These are phyloP conservation scores for Erannis defoliaria DNA, from an alignment of 2,888 invertebrate species.

Conservation along the genomic window DNA sequence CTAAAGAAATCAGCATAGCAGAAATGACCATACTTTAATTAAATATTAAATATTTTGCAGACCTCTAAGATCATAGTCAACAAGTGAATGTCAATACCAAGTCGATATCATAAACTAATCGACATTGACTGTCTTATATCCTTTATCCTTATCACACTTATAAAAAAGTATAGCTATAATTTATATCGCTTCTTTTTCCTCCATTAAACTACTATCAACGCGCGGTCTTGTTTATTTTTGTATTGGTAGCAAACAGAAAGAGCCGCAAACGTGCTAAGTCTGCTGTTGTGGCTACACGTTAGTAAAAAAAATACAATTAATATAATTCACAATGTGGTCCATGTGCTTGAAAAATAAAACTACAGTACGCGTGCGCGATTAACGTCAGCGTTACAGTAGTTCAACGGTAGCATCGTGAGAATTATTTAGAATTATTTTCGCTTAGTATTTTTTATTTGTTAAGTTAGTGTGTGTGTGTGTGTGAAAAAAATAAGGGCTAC, in stretches of 20 bases:
- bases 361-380: conserved; percentile 38
- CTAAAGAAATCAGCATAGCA: too few species aligned
- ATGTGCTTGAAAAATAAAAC: conserved; percentile 7
- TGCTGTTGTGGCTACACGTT: conserved; percentile 30
- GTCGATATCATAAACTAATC: conserved; percentile 3
- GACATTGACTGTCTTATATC: neutral
- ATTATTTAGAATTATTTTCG: conserved; percentile 30
- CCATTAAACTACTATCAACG: conserved; percentile 13
- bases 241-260: conserved; percentile 8
- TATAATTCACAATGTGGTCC: conserved; percentile 7
- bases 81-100: neutral
- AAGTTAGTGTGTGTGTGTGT: conserved; percentile 34
- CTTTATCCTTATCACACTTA: conserved; percentile 36
- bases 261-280: conserved; percentile 32
- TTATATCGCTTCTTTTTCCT: conserved; percentile 20
- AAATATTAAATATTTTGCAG: too few species aligned
- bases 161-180: neutral
- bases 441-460: conserved; percentile 6
- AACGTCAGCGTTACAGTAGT: conserved; percentile 36
- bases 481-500: conserved; percentile 42
- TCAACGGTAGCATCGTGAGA: conserved; percentile 24
- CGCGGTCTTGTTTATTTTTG: conserved; percentile 39
- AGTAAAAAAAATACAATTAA: neutral
- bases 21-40: too few species aligned
- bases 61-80: neutral